phyloP scores from a whole-genome alignment of 1,140 invertebrate genomes.

The Drosophila pseudoananassae region DNA sequence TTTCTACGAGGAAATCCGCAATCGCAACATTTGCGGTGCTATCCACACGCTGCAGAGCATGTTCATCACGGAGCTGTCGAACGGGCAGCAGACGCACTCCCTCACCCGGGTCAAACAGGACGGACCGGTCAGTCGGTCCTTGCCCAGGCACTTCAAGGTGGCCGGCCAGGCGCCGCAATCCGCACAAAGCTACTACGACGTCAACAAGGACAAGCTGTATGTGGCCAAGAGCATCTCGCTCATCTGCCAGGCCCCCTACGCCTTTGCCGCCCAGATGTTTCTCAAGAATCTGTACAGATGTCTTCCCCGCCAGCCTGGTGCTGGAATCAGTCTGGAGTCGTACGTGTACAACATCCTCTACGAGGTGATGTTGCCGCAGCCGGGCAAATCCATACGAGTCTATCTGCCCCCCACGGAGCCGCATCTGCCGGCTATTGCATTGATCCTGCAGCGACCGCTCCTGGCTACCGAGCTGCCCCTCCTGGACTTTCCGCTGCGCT shows the following conservation, averaged over 20 bases:
- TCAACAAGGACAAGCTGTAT: conserved; percentile 95
- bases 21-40: conserved; percentile 95
- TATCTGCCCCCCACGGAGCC: conserved; percentile 90
- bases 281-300: conserved; percentile 94
- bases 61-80: conserved; percentile 95
- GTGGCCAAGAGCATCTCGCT: conserved; percentile 97
- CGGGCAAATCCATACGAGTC: conserved; percentile 94
- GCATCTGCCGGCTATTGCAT: conserved; percentile 88
- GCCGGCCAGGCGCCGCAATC: conserved; percentile 90
- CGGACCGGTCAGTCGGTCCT: conserved; percentile 88
- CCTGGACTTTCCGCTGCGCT: conserved; percentile 95
- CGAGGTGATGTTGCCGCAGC: conserved; percentile 95
- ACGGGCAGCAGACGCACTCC: conserved; percentile 88
- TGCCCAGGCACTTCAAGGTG: conserved; percentile 95
- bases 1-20: conserved; percentile 97
- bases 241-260: conserved; percentile 95
- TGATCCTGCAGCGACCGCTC: conserved; percentile 89
- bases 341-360: conserved; percentile 98
- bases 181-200: conserved; percentile 95
- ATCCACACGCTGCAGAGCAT: conserved; percentile 97
- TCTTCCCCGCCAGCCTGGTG: conserved; percentile 89
- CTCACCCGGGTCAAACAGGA: conserved; percentile 86
- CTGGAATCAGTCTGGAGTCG: conserved; percentile 92
- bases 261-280: conserved; percentile 93
- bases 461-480: conserved; percentile 93